Conservation (phyloP, 2,797 vertebrate genomes). For the Cyprinella venusta region DNA sequence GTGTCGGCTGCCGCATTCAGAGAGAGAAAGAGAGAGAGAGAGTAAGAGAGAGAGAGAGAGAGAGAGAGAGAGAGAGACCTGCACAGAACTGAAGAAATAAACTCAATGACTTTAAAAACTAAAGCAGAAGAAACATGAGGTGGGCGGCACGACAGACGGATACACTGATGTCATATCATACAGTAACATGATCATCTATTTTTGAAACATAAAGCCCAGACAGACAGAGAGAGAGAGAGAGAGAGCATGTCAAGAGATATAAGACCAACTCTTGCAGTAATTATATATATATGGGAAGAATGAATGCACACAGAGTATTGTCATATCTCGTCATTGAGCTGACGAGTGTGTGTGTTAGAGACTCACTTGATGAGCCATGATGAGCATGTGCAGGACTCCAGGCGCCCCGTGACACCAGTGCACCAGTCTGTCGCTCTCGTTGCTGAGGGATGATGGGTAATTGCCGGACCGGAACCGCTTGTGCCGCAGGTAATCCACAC, state of each 20-base stretch:
- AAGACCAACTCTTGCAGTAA: too few species aligned
- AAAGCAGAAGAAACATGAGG: neutral
- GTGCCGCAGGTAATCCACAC: conserved; percentile 94
- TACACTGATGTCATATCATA: too few species aligned
- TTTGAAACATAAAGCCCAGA: too few species aligned
- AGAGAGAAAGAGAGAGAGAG: too few species aligned
- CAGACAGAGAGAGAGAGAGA: too few species aligned
- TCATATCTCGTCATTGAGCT: neutral
- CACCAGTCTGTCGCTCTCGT: conserved; percentile 93
- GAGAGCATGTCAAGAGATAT: too few species aligned
- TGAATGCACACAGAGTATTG: neutral
- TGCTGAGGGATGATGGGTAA: conserved; percentile 94
- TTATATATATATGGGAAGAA: neutral
- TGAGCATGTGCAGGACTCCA: conserved; percentile 89
- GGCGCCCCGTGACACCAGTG: conserved; percentile 98
- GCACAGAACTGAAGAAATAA: neutral
- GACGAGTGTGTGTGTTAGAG: too few species aligned
- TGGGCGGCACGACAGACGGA: neutral
- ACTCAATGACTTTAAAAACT: neutral
- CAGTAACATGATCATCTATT: too few species aligned
- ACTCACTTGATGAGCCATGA: conserved; percentile 89
- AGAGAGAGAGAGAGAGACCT: neutral
- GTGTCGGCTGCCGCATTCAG: conserved; percentile 47
- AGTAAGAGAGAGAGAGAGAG: neutral
- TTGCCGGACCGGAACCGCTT: conserved; percentile 95